A percentile compares a stretch with the other conserved stretches of the same genome.
Evolutionary conservation across 2,888 invertebrate species (phyloP).

Genomic region (Cantharis nigra): DNA sequence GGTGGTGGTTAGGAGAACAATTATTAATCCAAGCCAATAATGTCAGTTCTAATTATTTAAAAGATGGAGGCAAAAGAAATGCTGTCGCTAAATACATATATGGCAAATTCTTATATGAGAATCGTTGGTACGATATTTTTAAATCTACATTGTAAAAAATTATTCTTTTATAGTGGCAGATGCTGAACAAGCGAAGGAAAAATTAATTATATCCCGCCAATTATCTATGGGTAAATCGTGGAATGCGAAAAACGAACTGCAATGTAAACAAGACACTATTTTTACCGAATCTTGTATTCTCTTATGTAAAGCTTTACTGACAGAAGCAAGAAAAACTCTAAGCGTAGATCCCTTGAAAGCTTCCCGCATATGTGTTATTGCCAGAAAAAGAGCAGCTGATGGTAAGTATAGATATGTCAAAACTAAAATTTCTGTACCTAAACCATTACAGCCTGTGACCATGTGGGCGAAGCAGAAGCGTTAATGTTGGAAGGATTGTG

Average conservation of each 20-base stretch:
- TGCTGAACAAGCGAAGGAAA: constrained; percentile 38
- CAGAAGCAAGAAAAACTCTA: constrained; percentile 52
- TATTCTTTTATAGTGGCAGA: constrained; percentile 37
- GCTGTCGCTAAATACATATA: constrained; percentile 60
- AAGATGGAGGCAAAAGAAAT: constrained; percentile 59
- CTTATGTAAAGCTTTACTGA: constrained; percentile 55
- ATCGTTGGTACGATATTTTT: constrained; percentile 53
- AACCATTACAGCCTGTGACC: constrained; percentile 53
- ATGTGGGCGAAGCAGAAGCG: constrained; percentile 58
- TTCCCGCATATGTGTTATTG: constrained; percentile 57
- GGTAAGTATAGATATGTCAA: constrained; percentile 44
- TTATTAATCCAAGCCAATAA: constrained; percentile 58
- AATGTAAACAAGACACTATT: constrained; percentile 49
- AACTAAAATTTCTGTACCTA: background rate
- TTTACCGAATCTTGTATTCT: constrained; percentile 57
- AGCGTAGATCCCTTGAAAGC: constrained; percentile 55
- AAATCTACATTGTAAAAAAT: background rate
- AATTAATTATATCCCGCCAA: constrained; percentile 40
- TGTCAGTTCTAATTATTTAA: constrained; percentile 54
- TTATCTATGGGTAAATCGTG: constrained; percentile 51
- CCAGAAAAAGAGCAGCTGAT: constrained; percentile 60
- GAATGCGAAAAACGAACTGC: constrained; percentile 49
- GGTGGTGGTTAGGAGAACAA: constrained; percentile 64
- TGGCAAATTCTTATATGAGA: constrained; percentile 60
- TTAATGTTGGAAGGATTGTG: constrained; percentile 61